Base-by-base conservation (phyloP, 2,888 invertebrate species). In the Julus scandinavius region DNA sequence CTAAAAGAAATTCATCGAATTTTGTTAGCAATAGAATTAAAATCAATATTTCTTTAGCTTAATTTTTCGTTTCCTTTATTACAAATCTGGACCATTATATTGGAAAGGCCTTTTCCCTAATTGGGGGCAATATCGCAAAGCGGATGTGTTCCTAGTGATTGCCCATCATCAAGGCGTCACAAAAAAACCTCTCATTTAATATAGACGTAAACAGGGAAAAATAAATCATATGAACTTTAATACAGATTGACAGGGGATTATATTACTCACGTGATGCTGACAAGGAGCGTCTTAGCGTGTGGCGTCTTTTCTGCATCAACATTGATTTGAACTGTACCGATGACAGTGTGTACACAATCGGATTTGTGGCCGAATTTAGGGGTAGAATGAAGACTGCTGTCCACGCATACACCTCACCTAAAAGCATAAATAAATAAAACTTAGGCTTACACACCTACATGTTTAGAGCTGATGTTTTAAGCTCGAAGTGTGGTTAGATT, bases 381-480 rank as follows among this genome's bases (percentile, higher is more conserved):
- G 91, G 91, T 20, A 91, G 86, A 15, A 91, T 90, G 86, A 91
- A 91, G 80, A 91, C 91, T 9, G 91, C 91, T 63, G 90, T 91
- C 91, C 91, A 91, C 2, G 91, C 91, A 89, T 91, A 91, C 4
- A 91, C 91, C 58, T 90, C 90, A 5, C 91, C 90, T 90, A 88
- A 87, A 41, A 90, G 89, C 11, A 13, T 41, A n/a, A 85, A 41
- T 20, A 72, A 72, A n/a, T 17, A 9, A 50, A 50, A 50, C 50
- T 50, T 50, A 50, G 50, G 7, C 6, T 13, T 29, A 29, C 29
- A 29, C 29, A 29, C 29, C 29, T 29, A 29, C 29, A 29, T 29
- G 29, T 29, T 29, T 29, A 29, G 29, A 29, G 29, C 29, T 29
- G 29, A 29, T 29, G 29, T 29, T 29, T 29, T 29, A 29, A 29